Evolutionary conservation across 2,797 vertebrate species (phyloP).

Genomic region (Alfaro cultratus): DNA sequence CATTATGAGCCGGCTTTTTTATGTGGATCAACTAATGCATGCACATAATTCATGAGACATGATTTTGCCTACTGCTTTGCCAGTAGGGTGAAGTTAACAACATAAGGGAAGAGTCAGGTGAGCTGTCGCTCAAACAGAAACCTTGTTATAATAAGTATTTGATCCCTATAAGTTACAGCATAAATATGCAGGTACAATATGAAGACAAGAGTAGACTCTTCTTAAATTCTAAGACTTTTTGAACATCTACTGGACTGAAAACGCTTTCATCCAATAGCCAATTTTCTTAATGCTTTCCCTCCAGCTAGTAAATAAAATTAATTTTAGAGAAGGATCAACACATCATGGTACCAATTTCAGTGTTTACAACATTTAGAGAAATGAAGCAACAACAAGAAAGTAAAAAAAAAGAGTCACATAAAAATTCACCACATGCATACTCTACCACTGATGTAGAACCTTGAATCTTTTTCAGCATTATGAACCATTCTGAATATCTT

Average conservation of each 20-base stretch:
- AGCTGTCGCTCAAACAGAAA: slow-evolving; percentile 23
- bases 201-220: neutral
- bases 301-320: neutral
- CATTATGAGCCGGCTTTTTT: slow-evolving; percentile 19
- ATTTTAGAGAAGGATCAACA: neutral
- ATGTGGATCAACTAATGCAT: slow-evolving; percentile 48
- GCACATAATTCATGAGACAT: slow-evolving; percentile 58
- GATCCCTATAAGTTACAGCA: neutral
- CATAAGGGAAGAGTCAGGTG: slow-evolving; percentile 19
- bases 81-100: slow-evolving; percentile 29
- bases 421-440: neutral
- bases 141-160: slow-evolving; percentile 4
- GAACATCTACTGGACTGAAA: neutral
- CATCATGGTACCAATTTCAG: neutral
- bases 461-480: neutral
- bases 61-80: slow-evolving; percentile 39
- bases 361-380: neutral
- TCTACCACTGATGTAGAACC: neutral
- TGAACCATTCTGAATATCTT: neutral
- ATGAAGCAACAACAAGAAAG: neutral
- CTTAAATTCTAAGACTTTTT: neutral
- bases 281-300: neutral
- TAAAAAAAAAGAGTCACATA: neutral
- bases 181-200: neutral
- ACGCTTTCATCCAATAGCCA: neutral